These are phyloP conservation scores for Gnathonemus longibarbis DNA, from an alignment of 2,113 vertebrate genomes.

Conservation along the genomic window DNA sequence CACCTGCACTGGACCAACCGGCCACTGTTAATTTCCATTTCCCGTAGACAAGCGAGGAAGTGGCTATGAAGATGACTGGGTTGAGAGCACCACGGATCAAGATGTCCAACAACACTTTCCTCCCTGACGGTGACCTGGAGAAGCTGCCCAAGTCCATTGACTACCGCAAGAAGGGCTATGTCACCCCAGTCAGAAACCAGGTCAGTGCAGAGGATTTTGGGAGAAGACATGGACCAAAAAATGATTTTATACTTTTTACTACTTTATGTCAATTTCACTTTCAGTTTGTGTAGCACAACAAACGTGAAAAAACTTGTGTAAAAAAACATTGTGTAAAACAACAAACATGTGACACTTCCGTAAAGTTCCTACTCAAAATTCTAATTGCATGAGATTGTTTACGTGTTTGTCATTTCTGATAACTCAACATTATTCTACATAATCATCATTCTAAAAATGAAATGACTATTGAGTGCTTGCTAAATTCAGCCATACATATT, in stretches of 20 bases:
- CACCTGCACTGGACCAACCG: neutral
- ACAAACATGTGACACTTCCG: neutral
- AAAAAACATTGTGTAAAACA: neutral
- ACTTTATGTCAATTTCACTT: neutral
- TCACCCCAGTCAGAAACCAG: conserved; percentile 84
- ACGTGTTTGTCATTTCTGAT: neutral
- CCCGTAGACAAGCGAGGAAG: conserved; percentile 78
- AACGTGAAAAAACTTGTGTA: too few species aligned
- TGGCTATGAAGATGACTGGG: conserved; percentile 72
- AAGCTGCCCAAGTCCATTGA: conserved; percentile 70
- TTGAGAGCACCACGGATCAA: conserved; percentile 56
- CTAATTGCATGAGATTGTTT: neutral
- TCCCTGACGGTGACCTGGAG: conserved; percentile 48
- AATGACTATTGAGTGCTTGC: neutral
- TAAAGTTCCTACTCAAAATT: neutral
- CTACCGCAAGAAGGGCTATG: conserved; percentile 83
- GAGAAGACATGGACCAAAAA: too few species aligned
- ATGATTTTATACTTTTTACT: neutral
- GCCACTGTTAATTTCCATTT: neutral
- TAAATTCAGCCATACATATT: neutral
- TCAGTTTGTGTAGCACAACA: neutral
- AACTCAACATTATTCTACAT: neutral
- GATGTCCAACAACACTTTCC: conserved; percentile 49
- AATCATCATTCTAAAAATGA: neutral
- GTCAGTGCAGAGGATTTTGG: conserved; percentile 47